Conservation (phyloP, 2,113 vertebrate genomes). For the Leptobrachium ailaonicum region DNA sequence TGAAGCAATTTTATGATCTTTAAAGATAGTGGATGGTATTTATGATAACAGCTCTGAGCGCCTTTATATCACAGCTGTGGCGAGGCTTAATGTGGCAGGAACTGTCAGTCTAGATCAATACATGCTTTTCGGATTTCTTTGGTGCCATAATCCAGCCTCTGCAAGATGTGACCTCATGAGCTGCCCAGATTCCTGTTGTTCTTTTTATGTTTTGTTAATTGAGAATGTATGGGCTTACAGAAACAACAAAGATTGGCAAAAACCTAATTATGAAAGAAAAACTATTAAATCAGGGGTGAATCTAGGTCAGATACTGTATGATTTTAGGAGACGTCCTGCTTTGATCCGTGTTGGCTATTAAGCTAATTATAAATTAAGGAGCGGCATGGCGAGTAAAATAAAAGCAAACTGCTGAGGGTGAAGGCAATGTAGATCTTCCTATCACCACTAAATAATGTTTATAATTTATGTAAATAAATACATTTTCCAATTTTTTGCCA, state of each 20-base stretch:
- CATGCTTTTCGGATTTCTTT: constrained; percentile 84
- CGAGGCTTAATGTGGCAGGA: constrained; percentile 81
- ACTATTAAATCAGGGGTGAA: constrained; percentile 62
- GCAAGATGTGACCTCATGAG: constrained; percentile 86
- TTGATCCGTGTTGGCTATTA: constrained; percentile 24
- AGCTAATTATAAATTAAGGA: constrained; percentile 2
- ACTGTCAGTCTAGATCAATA: constrained; percentile 85
- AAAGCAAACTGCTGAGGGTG: too few relatives aligned
- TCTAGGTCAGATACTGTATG: constrained; percentile 58
- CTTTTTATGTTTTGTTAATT: constrained; percentile 73
- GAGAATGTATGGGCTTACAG: constrained; percentile 72
- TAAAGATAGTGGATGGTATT: constrained; percentile 84
- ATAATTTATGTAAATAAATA: too few relatives aligned
- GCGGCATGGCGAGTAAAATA: too few relatives aligned
- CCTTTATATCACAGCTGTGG: constrained; percentile 83
- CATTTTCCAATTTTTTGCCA: too few relatives aligned
- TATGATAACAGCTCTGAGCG: constrained; percentile 82
- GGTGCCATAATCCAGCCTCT: constrained; percentile 82
- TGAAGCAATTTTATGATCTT: constrained; percentile 79
- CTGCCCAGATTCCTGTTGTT: constrained; percentile 79
- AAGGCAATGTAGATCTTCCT: too few relatives aligned
- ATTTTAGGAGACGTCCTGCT: constrained; percentile 40
- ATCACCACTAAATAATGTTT: too few relatives aligned
- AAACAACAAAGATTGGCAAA: constrained; percentile 73
- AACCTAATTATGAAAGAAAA: constrained; percentile 78